phyloP scores from a whole-genome alignment of 2,113 vertebrate species.

The Nesoenas mayeri region DNA sequence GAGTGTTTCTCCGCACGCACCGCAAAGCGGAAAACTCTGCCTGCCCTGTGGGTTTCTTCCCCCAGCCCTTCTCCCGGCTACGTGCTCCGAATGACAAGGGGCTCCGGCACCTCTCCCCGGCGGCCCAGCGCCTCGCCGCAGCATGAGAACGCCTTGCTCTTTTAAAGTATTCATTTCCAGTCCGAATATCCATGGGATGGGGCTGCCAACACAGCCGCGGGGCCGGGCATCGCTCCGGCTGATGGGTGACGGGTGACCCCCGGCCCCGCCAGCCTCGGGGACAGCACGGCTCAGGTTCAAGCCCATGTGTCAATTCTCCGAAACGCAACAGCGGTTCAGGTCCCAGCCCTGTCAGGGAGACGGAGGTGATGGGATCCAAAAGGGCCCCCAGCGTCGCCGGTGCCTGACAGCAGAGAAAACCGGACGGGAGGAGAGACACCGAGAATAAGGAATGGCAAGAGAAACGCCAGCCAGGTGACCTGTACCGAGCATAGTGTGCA shows the following conservation, averaged over 20 bases:
- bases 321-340: not conserved
- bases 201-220: accelerated
- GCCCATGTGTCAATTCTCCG: not conserved
- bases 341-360: not conserved
- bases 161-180: accelerated
- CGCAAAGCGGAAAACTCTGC: not conserved
- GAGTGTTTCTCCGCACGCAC: not conserved
- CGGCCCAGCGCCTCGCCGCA: not conserved
- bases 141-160: not conserved
- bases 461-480: not conserved
- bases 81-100: not conserved
- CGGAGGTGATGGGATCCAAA: not conserved
- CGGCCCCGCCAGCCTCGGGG: not conserved
- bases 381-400: not conserved
- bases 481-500: accelerated
- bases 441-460: accelerated
- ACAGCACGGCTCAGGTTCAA: accelerated
- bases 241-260: not conserved
- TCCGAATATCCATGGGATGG: accelerated
- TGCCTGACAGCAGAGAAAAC: not conserved
- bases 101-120: not conserved
- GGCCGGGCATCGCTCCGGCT: not conserved
- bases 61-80: not conserved
- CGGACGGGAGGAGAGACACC: not conserved
- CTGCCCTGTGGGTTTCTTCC: not conserved